Base-by-base conservation (phyloP, 2,888 invertebrate species). In the Drosophila kuntzei region DNA sequence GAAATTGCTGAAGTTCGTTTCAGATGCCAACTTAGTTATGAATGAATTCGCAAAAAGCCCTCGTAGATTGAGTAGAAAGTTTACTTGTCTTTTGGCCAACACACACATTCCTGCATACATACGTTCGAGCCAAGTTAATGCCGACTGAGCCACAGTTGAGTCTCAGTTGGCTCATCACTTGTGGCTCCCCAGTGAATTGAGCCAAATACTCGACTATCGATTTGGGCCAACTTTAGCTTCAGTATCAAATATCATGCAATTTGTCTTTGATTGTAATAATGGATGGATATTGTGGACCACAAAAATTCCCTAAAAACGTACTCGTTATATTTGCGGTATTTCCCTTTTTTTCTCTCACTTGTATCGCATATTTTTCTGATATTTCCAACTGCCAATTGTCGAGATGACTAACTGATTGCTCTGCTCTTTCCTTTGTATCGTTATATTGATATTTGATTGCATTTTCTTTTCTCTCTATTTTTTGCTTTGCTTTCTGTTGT, bases 201-300 rank as follows among this genome's bases (percentile, higher is more conserved):
- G 62, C 39, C 51, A 49, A 79, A 78, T 59, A 53, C 32, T 34
- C 37, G 34, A 8, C 25, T 25, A 50, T 55, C 37, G 55, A 20
- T 39, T 39, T 44, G 16, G 46, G 11, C 12, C 27, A 46, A 29
- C 11, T 27, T 29, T 7, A 11, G 11, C 25, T 29, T 18, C 12
- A 39, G 32, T 37, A 53, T 63, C 39, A 18, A 67, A 63, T 66
- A 71, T 49, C 47, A 57, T 53, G 70, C 72, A 76, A 76, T 82
- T 83, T 80, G 41, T 86, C 55, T 71, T 44, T 65, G 76, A 59
- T 55, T 57, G 54, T 32, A 51, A 62, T 41, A 55, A 63, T 75
- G 34, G 47, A 39, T 49, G 54, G n/a, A 22, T 55, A 50, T 50
- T 41, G 29, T 34, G 36, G 25, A 36, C 55, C 55, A 34, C 34